Percentiles rank a stretch among this genome's conserved stretches.
Conservation (phyloP, 2,113 vertebrate species). For the Microtus pennsylvanicus region DNA sequence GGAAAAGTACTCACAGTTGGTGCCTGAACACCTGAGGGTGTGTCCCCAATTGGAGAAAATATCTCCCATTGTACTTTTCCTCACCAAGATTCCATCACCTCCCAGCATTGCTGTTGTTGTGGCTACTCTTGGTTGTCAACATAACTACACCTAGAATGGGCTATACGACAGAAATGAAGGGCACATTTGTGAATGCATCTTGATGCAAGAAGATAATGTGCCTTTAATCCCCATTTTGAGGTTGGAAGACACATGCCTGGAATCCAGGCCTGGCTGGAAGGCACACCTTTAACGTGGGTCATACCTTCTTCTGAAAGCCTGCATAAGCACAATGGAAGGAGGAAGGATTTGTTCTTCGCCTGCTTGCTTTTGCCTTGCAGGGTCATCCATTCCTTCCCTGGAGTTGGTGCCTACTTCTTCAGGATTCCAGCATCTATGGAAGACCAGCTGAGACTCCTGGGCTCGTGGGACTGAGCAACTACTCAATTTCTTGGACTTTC, state of each 20-base stretch:
- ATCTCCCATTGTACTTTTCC: not conserved
- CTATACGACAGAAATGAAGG: not conserved
- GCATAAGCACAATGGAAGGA: not conserved
- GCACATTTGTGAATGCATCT: not conserved
- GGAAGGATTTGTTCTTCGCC: not conserved
- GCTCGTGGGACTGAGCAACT: too few species aligned
- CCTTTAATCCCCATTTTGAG: not conserved
- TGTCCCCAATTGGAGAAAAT: not conserved
- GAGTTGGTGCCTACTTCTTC: not conserved
- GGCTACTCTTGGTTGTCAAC: not conserved
- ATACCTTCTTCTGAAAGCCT: not conserved
- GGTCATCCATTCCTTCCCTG: not conserved
- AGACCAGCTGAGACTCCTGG: not conserved
- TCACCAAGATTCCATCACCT: too few species aligned
- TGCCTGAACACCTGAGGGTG: not conserved
- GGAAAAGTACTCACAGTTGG: not conserved
- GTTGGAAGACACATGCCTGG: not conserved
- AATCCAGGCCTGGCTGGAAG: not conserved
- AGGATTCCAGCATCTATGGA: not conserved
- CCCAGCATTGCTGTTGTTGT: not conserved
- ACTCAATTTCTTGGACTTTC: too few species aligned
- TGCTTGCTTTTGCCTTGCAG: not conserved
- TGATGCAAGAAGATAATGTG: too few species aligned
- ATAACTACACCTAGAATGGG: not conserved
- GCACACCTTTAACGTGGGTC: not conserved